Conservation (phyloP, 2,797 vertebrate species). For the Thamnophis elegans region DNA sequence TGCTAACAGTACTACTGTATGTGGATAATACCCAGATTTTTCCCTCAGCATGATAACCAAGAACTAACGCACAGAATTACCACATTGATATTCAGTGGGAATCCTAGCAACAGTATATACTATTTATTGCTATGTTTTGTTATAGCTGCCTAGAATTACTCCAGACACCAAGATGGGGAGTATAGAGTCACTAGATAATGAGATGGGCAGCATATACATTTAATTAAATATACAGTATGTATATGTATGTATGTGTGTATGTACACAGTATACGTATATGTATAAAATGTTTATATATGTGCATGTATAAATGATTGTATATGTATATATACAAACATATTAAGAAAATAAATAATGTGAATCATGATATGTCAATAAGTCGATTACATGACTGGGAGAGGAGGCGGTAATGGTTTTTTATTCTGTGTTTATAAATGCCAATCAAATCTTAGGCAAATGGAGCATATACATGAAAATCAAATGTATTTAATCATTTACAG, state of each 20-base stretch:
- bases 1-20: neutral
- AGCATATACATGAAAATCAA: neutral
- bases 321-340: neutral
- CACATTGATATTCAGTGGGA: neutral
- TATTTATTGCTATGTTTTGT: neutral
- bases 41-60: neutral
- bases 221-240: neutral
- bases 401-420: neutral
- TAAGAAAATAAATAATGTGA: neutral
- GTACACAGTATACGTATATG: no score
- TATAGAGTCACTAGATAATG: neutral
- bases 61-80: neutral
- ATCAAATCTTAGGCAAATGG: neutral
- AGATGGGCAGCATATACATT: neutral
- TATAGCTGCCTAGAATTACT: neutral
- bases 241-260: neutral
- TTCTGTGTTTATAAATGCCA: neutral
- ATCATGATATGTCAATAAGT: neutral
- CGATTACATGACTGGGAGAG: neutral
- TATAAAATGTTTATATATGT: no score
- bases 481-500: neutral
- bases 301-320: no score
- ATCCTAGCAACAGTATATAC: neutral
- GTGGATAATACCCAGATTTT: conserved; percentile 2
- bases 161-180: neutral